Conservation (phyloP, 2,797 vertebrate genomes). For the Eulemur albifrons region DNA sequence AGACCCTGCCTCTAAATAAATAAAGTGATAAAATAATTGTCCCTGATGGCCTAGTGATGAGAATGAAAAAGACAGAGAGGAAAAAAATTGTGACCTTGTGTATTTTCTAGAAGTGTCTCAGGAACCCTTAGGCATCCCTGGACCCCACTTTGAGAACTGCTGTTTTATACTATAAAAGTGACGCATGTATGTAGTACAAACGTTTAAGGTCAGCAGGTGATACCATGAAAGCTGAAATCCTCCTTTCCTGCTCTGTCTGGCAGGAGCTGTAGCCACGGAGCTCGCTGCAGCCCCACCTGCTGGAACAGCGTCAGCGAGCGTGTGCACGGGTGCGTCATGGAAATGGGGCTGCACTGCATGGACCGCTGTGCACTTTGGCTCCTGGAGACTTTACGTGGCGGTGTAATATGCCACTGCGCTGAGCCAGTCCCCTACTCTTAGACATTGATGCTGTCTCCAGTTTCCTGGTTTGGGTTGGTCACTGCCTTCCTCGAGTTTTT, state of each 20-base stretch:
- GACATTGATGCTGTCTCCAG: neutral
- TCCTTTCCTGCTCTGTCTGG: too few relatives aligned
- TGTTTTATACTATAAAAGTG: neutral
- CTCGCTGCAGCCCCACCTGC: neutral
- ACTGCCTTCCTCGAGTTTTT: neutral
- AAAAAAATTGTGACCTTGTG: neutral
- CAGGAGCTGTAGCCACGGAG: neutral
- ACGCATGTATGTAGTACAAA: neutral
- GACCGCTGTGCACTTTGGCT: neutral
- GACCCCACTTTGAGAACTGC: neutral
- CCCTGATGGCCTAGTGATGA: neutral
- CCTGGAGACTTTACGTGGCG: fast-evolving
- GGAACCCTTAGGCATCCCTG: neutral
- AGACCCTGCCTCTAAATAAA: neutral
- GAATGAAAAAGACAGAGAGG: neutral
- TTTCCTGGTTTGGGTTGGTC: neutral
- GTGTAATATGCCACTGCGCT: fast-evolving
- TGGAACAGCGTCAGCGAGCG: neutral
- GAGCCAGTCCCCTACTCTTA: neutral
- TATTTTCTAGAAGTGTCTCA: neutral
- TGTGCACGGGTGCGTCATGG: too few relatives aligned
- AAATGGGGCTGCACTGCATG: too few relatives aligned
- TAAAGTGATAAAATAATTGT: neutral
- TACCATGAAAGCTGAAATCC: neutral
- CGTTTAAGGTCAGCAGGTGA: neutral